Evolutionary conservation across 2,888 invertebrate species (phyloP), one percentile per base, ranked within the genome.

Genomic region (Podotricha telesiphe): DNA sequence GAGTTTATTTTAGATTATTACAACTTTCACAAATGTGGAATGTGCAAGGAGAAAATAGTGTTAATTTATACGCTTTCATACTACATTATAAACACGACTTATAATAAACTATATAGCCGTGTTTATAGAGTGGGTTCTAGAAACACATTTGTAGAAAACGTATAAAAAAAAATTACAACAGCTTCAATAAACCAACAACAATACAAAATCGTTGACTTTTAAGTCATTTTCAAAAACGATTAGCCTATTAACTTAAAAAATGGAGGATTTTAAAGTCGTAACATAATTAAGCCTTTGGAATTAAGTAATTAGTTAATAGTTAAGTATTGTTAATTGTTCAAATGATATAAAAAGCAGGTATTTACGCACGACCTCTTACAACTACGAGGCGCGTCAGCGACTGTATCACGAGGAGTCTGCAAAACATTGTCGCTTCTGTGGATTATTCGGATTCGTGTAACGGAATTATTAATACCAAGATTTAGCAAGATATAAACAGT

Each of bases 401-500:
- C 13, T 13, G n/a, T 28, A 28, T 28, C 34, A 28, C 47, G 48
- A 20, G 15, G 19, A 28, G 34, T 19, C 34, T 11, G 8, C 40
- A n/a, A 67, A 20, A 55, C 19, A 34, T 19, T 70, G 70, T 34
- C 70, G 50, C 62, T 22, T 71, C 70, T 71, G 65, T 45, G 40
- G 55, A 59, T 65, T 68, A 70, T 37, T 62, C 45, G 28, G 56
- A 47, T 53, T 61, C 45, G 15, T 53, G 37, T 65, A 55, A 65
- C 59, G 65, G 65, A 20, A 68, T 68, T 71, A 71, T 71, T 71
- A n/a, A n/a, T 68, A 71, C 61, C 55, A 71, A 64, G 53, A 63
- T 42, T 50, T 48, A 50, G 62, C 47, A 51, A 65, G 65, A 48
- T 71, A 65, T 64, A 66, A 71, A 73, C 73, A 73, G 73, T 73